Conservation (phyloP, 2,888 invertebrate species). For the Gymnosoma rotundatum region DNA sequence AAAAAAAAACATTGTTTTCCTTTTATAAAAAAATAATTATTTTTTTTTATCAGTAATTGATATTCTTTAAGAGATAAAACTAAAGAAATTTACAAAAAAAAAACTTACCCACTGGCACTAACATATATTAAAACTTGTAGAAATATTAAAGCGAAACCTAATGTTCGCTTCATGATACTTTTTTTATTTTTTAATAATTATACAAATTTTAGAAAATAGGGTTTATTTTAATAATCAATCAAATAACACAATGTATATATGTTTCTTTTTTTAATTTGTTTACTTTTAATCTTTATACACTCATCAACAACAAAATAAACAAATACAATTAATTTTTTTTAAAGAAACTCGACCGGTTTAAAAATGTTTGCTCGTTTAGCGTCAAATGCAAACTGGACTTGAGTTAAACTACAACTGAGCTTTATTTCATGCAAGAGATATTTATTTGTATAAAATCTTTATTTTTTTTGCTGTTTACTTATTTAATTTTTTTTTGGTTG, state of each 20-base stretch:
- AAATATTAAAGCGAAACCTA: slow-evolving; percentile 69
- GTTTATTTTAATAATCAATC: neutral
- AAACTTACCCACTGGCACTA: slow-evolving; percentile 76
- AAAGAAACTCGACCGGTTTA: slow-evolving; percentile 30
- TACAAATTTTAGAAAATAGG: neutral
- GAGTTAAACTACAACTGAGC: slow-evolving; percentile 56
- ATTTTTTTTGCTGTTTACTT: slow-evolving; percentile 6
- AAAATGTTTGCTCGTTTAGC: slow-evolving; percentile 12
- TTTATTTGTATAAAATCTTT: slow-evolving; percentile 49
- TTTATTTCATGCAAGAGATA: slow-evolving; percentile 11
- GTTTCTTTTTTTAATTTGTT: slow-evolving; percentile 19
- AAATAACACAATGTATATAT: slow-evolving; percentile 2
- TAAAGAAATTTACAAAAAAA: neutral
- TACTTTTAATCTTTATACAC: slow-evolving; percentile 17
- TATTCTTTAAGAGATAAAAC: no score
- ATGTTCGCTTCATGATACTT: slow-evolving; percentile 73
- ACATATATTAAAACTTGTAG: slow-evolving; percentile 75
- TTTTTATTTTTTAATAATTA: neutral
- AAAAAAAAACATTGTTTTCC: neutral
- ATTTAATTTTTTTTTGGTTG: neutral
- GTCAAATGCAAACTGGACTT: slow-evolving; percentile 49
- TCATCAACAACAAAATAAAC: neutral
- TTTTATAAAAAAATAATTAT: no score
- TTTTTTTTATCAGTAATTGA: no score
- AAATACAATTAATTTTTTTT: neutral